These are phyloP conservation scores for Dryobates pubescens DNA, from an alignment of 2,797 vertebrate species.

Conservation along the genomic window DNA sequence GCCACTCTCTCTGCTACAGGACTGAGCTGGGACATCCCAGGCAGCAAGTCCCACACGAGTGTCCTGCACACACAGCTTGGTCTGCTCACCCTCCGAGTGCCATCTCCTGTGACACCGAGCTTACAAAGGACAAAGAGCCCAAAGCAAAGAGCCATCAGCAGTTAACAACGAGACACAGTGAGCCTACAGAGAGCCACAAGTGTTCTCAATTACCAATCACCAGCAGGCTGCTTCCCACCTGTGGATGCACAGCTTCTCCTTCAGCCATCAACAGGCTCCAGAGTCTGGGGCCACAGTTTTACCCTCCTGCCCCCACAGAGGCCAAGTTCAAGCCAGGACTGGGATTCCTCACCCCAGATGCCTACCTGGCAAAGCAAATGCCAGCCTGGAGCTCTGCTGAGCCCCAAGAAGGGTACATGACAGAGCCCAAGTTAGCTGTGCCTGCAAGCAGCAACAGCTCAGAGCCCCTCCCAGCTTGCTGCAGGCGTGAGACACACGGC, in stretches of 20 bases:
- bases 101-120: background rate
- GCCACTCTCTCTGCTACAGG: too few relatives aligned
- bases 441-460: background rate
- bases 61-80: background rate
- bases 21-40: too few relatives aligned
- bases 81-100: background rate
- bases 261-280: background rate
- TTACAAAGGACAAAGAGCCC: background rate
- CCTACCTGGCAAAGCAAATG: background rate
- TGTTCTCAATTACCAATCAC: background rate
- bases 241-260: background rate
- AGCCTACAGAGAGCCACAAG: background rate
- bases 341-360: background rate
- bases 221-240: background rate
- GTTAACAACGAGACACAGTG: background rate
- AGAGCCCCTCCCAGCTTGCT: background rate
- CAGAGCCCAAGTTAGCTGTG: background rate
- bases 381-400: background rate
- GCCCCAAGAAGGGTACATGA: background rate
- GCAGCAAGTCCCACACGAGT: too few relatives aligned
- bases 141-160: background rate
- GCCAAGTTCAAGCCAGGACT: background rate
- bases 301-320: too few relatives aligned
- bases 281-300: background rate
- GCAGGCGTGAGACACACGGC: rapidly evolving